Percentiles rank a stretch among this genome's conserved stretches.
Conservation (phyloP, 2,888 invertebrate species). For the Spodoptera littoralis region DNA sequence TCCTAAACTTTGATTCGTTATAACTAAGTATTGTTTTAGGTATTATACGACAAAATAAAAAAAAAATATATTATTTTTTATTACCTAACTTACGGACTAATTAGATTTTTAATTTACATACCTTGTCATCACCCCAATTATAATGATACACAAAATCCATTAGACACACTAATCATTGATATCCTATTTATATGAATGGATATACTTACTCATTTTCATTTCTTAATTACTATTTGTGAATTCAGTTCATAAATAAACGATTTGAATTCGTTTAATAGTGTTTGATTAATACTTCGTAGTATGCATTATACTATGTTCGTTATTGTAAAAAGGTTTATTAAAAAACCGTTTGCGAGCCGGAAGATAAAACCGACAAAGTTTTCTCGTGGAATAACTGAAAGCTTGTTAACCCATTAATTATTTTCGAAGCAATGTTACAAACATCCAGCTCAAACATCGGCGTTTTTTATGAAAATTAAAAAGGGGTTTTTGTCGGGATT, state of each 20-base stretch:
- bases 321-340: conserved; percentile 7
- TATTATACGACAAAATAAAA: too few relatives aligned
- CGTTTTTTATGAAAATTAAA: conserved; percentile 16
- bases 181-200: conserved; percentile 6
- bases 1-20: too few relatives aligned
- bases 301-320: background rate
- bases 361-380: conserved; percentile 31
- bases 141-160: too few relatives aligned
- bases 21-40: too few relatives aligned
- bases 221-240: conserved; percentile 1
- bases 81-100: too few relatives aligned
- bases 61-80: too few relatives aligned
- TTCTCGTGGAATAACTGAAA: conserved; percentile 28
- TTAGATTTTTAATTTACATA: too few relatives aligned
- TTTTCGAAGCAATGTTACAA: conserved; percentile 12
- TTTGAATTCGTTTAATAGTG: conserved; percentile 1
- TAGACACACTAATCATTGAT: too few relatives aligned
- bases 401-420: background rate
- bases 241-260: conserved; percentile 7
- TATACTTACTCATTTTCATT: background rate
- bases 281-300: background rate
- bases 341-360: conserved; percentile 9
- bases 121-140: too few relatives aligned
- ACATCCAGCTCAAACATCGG: conserved; percentile 2
- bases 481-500: background rate